Percentiles rank a stretch among this genome's conserved stretches.
Conservation (phyloP, 64 coral and sea anemone species). For the Stylophora pistillata region DNA sequence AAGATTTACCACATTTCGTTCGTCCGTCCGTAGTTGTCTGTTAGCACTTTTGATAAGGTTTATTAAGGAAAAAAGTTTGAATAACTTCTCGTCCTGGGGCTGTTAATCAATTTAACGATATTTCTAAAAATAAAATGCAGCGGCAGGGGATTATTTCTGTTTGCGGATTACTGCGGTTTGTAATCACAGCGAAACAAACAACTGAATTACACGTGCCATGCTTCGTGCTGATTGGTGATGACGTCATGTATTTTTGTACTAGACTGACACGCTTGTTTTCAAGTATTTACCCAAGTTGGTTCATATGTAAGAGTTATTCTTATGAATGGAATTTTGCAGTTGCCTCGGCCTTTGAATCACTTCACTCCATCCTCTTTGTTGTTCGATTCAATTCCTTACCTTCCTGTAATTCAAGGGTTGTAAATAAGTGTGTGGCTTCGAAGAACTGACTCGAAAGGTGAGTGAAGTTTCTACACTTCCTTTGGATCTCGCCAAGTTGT, state of each 20-base stretch:
- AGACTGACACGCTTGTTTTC: constrained; percentile 39
- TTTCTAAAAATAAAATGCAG: background rate
- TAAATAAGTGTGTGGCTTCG: background rate
- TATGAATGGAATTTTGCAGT: constrained; percentile 43
- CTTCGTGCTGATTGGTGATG: constrained; percentile 39
- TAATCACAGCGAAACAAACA: background rate
- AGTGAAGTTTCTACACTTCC: background rate
- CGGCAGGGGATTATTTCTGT: background rate
- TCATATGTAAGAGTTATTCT: background rate
- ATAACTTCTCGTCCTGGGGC: no score
- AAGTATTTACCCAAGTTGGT: constrained; percentile 20
- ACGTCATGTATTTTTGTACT: constrained; percentile 51
- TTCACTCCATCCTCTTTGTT: background rate
- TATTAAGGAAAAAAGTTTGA: no score
- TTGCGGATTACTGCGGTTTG: background rate
- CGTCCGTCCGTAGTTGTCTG: no score
- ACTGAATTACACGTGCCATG: constrained; percentile 10
- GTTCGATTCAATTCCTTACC: background rate
- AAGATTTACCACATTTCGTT: no score
- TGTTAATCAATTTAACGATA: no score
- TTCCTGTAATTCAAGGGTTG: background rate
- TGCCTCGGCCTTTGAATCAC: background rate
- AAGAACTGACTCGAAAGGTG: background rate
- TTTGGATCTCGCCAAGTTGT: constrained; percentile 11
- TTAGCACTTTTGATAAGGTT: no score